Conservation (phyloP, 2,113 vertebrate genomes). For the Actinemys pallida region DNA sequence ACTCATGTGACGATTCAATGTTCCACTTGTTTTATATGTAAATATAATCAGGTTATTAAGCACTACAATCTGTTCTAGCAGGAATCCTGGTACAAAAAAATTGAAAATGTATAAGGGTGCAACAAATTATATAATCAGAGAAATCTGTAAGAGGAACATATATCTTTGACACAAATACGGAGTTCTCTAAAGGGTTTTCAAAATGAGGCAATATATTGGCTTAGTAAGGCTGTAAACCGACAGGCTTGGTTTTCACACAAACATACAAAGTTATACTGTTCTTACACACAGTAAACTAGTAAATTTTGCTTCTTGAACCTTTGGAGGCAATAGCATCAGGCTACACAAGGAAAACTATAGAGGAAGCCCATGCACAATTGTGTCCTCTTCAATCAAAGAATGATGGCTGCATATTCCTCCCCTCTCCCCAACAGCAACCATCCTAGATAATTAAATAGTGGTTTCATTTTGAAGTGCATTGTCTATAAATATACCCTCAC, state of each 20-base stretch:
- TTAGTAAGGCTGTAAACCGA: neutral
- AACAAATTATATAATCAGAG: neutral
- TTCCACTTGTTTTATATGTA: neutral
- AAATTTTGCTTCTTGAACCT: neutral
- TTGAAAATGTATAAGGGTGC: neutral
- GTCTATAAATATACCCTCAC: neutral
- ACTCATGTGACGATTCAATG: neutral
- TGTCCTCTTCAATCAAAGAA: neutral
- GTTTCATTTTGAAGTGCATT: neutral
- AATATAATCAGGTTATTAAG: neutral
- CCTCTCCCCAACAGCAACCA: neutral
- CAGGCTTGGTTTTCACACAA: neutral
- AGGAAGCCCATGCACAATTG: neutral
- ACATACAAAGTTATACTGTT: neutral
- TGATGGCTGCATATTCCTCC: neutral
- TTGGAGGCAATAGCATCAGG: neutral
- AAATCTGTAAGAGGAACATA: accelerated
- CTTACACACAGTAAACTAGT: neutral
- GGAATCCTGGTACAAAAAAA: accelerated
- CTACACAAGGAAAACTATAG: neutral
- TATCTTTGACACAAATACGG: neutral
- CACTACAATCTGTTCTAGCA: neutral
- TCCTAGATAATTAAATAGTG: neutral
- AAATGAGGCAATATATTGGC: neutral
- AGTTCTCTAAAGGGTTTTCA: neutral